These are phyloP conservation scores for Batillaria attramentaria DNA, from an alignment of 1,140 invertebrate genomes.

Conservation along the genomic window DNA sequence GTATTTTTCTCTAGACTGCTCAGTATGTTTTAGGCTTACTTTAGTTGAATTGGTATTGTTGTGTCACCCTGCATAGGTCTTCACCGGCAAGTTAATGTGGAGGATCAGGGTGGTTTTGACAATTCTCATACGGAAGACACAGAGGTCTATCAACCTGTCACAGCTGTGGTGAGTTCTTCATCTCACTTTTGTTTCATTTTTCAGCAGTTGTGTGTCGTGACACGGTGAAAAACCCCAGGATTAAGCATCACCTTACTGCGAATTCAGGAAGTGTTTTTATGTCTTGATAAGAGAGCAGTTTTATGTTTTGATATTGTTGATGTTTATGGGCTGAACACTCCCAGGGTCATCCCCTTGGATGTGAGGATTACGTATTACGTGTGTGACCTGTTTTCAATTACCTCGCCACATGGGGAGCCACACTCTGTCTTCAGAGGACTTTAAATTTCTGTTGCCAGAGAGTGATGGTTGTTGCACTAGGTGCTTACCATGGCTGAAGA, in stretches of 20 bases:
- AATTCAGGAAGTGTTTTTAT: neutral
- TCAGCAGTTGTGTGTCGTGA: neutral
- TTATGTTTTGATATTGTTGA: neutral
- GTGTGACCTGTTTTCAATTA: too few relatives aligned
- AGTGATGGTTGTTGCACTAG: too few relatives aligned
- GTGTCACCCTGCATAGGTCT: too few relatives aligned
- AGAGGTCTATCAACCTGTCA: slow-evolving; percentile 59
- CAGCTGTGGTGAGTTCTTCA: slow-evolving; percentile 50
- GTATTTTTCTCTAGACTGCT: too few relatives aligned
- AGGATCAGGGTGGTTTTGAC: slow-evolving; percentile 54
- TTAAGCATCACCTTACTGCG: neutral
- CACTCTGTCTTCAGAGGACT: too few relatives aligned
- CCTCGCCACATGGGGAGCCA: too few relatives aligned
- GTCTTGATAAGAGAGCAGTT: neutral
- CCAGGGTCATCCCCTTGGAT: neutral
- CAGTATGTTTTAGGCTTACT: too few relatives aligned
- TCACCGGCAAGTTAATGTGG: slow-evolving; percentile 1
- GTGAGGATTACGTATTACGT: too few relatives aligned
- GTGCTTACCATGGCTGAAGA: too few relatives aligned
- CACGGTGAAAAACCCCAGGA: neutral
- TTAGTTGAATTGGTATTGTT: too few relatives aligned
- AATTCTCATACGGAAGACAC: slow-evolving; percentile 62
- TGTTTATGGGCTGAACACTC: neutral
- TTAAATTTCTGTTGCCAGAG: too few relatives aligned
- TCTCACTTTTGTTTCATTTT: neutral